Evolutionary conservation across 1,140 invertebrate genomes (phyloP).

Genomic region (Nymphalis io): DNA sequence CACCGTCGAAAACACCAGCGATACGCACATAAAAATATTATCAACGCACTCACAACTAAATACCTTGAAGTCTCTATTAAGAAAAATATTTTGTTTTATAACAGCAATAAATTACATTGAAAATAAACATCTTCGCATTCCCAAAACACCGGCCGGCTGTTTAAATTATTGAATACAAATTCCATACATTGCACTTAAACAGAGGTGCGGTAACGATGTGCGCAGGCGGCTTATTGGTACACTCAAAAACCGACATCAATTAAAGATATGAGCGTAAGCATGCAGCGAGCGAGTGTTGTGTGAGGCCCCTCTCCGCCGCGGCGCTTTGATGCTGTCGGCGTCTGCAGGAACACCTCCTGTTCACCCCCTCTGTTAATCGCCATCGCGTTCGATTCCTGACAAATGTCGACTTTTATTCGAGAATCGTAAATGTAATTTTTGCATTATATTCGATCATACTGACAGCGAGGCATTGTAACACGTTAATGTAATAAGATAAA

Average conservation of each 20-base stretch:
- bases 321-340: constrained; percentile 52
- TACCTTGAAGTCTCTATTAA: constrained; percentile 26
- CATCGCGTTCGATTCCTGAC: constrained; percentile 38
- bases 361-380: constrained; percentile 29
- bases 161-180: constrained; percentile 76
- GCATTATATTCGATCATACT: constrained; percentile 40
- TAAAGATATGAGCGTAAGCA: constrained; percentile 61
- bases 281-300: constrained; percentile 20
- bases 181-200: constrained; percentile 66
- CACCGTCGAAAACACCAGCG: background rate
- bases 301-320: constrained; percentile 26
- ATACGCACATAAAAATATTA: constrained; percentile 19
- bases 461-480: constrained; percentile 31
- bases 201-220: constrained; percentile 61
- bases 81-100: constrained; percentile 32
- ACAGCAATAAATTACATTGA: constrained; percentile 41
- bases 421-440: constrained; percentile 43
- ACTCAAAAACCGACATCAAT: constrained; percentile 75
- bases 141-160: constrained; percentile 52
- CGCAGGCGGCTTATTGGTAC: constrained; percentile 61
- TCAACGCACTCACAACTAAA: constrained; percentile 21
- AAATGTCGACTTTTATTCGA: constrained; percentile 51
- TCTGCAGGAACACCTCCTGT: constrained; percentile 42
- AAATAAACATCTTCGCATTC: constrained; percentile 48
- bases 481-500: background rate